A percentile compares a stretch with the other conserved stretches of the same genome.
Evolutionary conservation across 2,797 vertebrate genomes (phyloP).

Genomic region (Gallinago stenura): DNA sequence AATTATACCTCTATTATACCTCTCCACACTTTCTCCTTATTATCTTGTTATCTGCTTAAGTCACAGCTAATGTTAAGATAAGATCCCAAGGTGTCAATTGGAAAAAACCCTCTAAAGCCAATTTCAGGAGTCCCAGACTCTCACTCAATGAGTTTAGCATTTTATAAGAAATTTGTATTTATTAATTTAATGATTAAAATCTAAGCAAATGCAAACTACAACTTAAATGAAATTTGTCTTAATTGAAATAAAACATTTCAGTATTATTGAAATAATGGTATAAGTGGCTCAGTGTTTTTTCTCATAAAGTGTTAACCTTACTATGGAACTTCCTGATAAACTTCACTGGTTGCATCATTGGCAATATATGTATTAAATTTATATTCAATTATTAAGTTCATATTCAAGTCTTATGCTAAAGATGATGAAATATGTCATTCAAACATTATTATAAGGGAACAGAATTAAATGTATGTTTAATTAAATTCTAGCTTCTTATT

Average conservation of each 20-base stretch:
- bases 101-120: background rate
- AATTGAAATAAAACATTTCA: background rate
- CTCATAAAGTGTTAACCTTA: background rate
- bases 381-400: background rate
- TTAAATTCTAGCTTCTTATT: background rate
- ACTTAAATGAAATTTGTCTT: background rate
- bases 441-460: background rate
- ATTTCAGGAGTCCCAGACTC: background rate
- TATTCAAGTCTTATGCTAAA: background rate
- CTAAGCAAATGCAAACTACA: background rate
- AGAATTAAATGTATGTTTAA: background rate
- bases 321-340: background rate
- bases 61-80: background rate
- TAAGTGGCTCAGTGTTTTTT: background rate
- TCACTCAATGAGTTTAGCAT: background rate
- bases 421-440: background rate
- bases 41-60: constrained; percentile 17
- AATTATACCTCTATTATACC: background rate
- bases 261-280: background rate
- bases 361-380: background rate
- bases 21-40: constrained; percentile 11
- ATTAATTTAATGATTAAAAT: background rate
- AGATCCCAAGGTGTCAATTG: background rate
- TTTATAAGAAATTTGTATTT: background rate
- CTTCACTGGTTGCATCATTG: background rate